These are phyloP conservation scores for Nudaria mundana DNA, from an alignment of 2,888 invertebrate genomes.

Conservation along the genomic window DNA sequence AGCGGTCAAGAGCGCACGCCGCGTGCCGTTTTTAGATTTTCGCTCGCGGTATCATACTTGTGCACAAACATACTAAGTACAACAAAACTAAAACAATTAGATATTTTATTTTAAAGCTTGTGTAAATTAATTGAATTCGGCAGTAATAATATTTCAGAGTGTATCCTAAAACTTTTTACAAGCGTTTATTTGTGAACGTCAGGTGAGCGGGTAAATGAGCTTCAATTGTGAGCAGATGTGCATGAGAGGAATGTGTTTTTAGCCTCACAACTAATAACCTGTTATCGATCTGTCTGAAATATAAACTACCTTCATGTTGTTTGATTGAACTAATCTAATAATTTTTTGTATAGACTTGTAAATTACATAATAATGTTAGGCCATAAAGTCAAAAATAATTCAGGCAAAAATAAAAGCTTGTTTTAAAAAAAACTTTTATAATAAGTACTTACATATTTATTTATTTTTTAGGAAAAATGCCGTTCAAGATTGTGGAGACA, in stretches of 20 bases:
- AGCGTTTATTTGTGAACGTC: not conserved
- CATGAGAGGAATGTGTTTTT: not conserved
- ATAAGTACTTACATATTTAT: not conserved
- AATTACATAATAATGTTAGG: not conserved
- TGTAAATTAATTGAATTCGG: not conserved
- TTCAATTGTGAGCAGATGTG: not conserved
- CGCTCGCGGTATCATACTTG: too few relatives aligned
- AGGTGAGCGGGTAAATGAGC: not conserved
- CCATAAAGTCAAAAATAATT: not conserved
- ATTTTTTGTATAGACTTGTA: not conserved
- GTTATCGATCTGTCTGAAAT: not conserved
- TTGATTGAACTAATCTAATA: not conserved
- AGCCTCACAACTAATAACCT: not conserved
- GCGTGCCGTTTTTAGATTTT: not conserved
- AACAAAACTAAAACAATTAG: not conserved
- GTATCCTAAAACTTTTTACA: not conserved
- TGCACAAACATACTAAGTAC: too few relatives aligned
- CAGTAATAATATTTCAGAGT: not conserved
- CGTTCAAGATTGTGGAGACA: not conserved
- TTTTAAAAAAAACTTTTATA: not conserved
- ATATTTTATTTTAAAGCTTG: not conserved
- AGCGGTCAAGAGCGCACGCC: not conserved
- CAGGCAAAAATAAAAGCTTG: not conserved
- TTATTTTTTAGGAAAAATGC: not conserved
- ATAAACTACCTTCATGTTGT: not conserved